Base-by-base conservation (phyloP, 2,797 vertebrate genomes). In the Myoxocephalus aenaeus region DNA sequence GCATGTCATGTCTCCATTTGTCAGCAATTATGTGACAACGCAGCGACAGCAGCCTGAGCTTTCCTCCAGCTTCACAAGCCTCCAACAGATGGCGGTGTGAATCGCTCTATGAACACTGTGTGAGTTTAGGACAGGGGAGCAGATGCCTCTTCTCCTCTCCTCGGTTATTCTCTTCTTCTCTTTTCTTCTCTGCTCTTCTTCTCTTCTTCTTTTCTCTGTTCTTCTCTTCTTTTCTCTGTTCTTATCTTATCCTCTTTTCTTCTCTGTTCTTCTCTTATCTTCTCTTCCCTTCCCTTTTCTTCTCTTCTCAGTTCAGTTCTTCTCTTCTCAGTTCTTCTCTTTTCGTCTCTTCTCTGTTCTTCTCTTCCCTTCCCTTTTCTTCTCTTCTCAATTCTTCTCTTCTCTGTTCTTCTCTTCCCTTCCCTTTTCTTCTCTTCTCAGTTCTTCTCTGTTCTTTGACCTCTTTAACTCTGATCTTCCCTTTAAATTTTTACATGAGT, bases 1-100 rank as follows among this genome's bases (percentile, higher is more conserved):
- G 59, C 75, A 75, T 84, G 71, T 81, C 80, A 57, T 59, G 59
- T 80, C 78, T 84, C 73, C 71, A 81, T 85, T 84, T 74, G 72
- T 85, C 80, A 74, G 77, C 73, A 66, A 83, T 80, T 75, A 65
- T 82, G 69, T n/a, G 7, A 79, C 65, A 85, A 64, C 67, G 77
- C 69, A 84, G 85, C 4, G 56, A 83, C 63, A 80, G 80, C 67
- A 84, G 62, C 64, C 29, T 12, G 3, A 68, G 65, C 38, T 79
- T 79, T 79, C 50, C 71, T 82, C 67, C 46, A 65, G 67, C 87
- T 61, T 87, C 68, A 9, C 17, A 44, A 75, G 65, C 86, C 75
- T 86, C 93, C 93, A 94, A 93, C 92, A 94, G 92, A 91, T 93
- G 93, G 92, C 92, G 91, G 87, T 93, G 80, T 93, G 92, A 92